Evolutionary conservation across 2,888 invertebrate genomes (phyloP).

Genomic region (Helobdella robusta): DNA sequence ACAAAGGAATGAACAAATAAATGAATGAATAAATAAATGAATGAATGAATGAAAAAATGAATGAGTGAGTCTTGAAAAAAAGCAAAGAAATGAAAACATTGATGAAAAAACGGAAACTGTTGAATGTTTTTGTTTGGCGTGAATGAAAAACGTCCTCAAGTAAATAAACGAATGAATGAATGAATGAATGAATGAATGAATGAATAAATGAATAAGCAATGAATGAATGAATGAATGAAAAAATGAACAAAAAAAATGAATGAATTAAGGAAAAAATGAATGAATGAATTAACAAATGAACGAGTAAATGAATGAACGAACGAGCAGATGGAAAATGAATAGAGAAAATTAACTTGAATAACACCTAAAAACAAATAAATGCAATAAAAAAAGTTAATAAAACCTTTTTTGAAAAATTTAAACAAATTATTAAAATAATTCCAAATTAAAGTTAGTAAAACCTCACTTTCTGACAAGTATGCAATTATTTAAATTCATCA

Average conservation of each 20-base stretch:
- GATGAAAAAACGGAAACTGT: too few species aligned
- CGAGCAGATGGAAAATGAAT: neutral
- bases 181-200: neutral
- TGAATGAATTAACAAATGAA: neutral
- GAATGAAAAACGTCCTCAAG: too few species aligned
- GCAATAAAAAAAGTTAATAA: neutral
- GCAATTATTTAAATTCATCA: too few species aligned
- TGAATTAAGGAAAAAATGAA: neutral
- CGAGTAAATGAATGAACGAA: neutral
- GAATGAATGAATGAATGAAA: neutral
- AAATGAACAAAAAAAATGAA: neutral
- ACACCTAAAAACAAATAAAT: neutral
- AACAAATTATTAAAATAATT: neutral
- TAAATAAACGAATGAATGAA: neutral
- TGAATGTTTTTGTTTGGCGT: too few species aligned
- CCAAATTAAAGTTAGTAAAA: too few species aligned
- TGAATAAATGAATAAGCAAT: neutral
- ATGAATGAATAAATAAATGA: neutral
- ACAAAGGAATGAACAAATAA: neutral
- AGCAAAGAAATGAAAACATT: neutral
- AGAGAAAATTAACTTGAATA: neutral
- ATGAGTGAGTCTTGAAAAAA: neutral
- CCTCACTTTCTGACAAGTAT: too few species aligned
- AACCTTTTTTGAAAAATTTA: neutral
- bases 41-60: neutral